phyloP scores from a whole-genome alignment of 2,888 invertebrate species.

The Clistopyga incitator region DNA sequence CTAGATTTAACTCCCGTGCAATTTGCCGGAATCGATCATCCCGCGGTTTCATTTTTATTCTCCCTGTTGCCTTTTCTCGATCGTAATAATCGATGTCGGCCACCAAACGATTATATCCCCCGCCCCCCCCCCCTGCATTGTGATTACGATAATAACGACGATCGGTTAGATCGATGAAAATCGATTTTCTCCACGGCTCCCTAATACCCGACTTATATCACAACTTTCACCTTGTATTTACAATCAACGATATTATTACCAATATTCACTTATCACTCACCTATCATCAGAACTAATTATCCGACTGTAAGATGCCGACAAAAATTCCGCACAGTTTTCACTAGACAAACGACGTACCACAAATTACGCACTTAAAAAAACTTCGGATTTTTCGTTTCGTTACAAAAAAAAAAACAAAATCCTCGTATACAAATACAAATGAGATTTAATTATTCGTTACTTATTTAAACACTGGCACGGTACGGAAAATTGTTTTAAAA shows the following conservation, averaged over 20 bases:
- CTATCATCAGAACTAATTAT: slow-evolving; percentile 60
- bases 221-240: neutral
- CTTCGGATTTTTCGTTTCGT: too few relatives aligned
- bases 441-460: slow-evolving; percentile 1
- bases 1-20: slow-evolving; percentile 61
- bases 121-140: too few relatives aligned
- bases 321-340: slow-evolving; percentile 56
- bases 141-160: slow-evolving; percentile 14
- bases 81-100: slow-evolving; percentile 55
- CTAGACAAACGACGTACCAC: slow-evolving; percentile 44
- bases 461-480: slow-evolving; percentile 37
- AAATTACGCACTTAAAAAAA: slow-evolving; percentile 41
- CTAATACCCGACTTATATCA: neutral
- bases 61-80: slow-evolving; percentile 35
- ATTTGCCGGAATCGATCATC: slow-evolving; percentile 58
- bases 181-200: neutral
- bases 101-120: slow-evolving; percentile 32
- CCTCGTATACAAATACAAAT: neutral
- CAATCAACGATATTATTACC: neutral
- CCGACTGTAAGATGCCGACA: slow-evolving; percentile 50
- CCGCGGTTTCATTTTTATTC: slow-evolving; percentile 31
- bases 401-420: too few relatives aligned
- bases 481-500: slow-evolving; percentile 7
- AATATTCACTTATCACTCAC: slow-evolving; percentile 47
- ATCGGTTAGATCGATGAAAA: slow-evolving; percentile 14